Evolutionary conservation across 2,888 invertebrate genomes (phyloP).

Genomic region (Zaprionus bogoriensis): DNA sequence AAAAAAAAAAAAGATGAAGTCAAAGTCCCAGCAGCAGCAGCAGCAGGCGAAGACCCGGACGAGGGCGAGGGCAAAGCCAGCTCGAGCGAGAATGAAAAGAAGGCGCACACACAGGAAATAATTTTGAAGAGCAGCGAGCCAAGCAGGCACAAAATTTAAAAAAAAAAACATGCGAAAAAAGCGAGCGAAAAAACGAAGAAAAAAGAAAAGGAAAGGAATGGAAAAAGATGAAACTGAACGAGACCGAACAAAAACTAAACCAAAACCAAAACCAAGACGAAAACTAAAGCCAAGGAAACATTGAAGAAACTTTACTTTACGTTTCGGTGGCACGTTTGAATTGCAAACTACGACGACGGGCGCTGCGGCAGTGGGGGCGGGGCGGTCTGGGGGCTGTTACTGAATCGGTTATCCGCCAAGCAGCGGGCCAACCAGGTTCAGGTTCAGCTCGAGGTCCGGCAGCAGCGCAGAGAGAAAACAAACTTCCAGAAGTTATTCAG

Average conservation of each 20-base stretch:
- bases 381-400: conserved; percentile 6
- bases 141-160: conserved; percentile 14
- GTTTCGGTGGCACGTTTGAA: conserved; percentile 63
- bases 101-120: conserved; percentile 52
- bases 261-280: conserved; percentile 25
- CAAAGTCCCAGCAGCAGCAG: background rate
- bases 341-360: conserved; percentile 45
- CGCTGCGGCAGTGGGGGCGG: background rate
- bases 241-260: conserved; percentile 36
- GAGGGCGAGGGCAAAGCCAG: no score
- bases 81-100: conserved; percentile 36
- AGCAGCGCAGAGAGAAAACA: conserved; percentile 56
- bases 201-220: background rate
- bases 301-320: conserved; percentile 53
- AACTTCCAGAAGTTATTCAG: conserved; percentile 80
- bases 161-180: background rate
- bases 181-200: background rate
- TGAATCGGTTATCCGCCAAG: conserved; percentile 48
- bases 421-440: conserved; percentile 53
- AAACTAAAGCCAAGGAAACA: conserved; percentile 46
- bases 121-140: conserved; percentile 50
- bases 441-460: conserved; percentile 19
- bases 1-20: conserved; percentile 7
- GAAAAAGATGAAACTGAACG: conserved; percentile 5
- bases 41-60: background rate